Conservation (phyloP, 2,888 invertebrate genomes). For the Eristalis intricaria region DNA sequence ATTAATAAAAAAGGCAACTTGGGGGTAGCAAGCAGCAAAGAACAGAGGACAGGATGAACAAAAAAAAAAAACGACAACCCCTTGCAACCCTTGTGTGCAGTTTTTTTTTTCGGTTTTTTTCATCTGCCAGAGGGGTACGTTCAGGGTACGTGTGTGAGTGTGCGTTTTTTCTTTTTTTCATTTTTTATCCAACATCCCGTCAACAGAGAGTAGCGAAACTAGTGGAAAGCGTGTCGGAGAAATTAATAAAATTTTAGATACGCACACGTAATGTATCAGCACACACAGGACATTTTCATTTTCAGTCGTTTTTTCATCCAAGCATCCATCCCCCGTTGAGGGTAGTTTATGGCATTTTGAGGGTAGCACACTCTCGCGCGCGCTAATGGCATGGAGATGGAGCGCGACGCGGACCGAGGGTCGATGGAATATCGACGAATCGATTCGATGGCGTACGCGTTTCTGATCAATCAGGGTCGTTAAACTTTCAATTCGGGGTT, state of each 20-base stretch:
- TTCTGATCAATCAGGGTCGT: conserved; percentile 7
- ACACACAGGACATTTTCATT: not conserved
- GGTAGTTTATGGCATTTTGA: conserved; percentile 39
- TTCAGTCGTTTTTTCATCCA: no score
- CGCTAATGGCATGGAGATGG: not conserved
- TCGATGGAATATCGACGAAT: not conserved
- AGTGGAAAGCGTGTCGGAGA: conserved; percentile 66
- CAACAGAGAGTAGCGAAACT: conserved; percentile 13
- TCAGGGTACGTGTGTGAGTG: not conserved
- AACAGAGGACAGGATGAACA: conserved; percentile 1
- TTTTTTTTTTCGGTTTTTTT: conserved; percentile 27
- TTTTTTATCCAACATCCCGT: conserved; percentile 22
- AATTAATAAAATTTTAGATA: conserved; percentile 69
- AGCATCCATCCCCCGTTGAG: conserved; percentile 8
- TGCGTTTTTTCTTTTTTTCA: not conserved
- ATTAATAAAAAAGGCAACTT: conserved; percentile 68
- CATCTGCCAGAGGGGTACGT: conserved; percentile 5
- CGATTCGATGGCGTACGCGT: not conserved
- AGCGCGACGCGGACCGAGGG: no score
- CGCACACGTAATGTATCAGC: conserved; percentile 47
- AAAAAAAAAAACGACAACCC: conserved; percentile 27
- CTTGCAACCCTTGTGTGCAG: conserved; percentile 34
- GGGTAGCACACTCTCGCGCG: not conserved
- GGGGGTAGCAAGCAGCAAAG: conserved; percentile 18
- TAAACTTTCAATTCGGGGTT: conserved; percentile 2